Evolutionary conservation across 2,797 vertebrate genomes (phyloP), one percentile per base, ranked within the genome.

Genomic region (Peromyscus aztecus): DNA sequence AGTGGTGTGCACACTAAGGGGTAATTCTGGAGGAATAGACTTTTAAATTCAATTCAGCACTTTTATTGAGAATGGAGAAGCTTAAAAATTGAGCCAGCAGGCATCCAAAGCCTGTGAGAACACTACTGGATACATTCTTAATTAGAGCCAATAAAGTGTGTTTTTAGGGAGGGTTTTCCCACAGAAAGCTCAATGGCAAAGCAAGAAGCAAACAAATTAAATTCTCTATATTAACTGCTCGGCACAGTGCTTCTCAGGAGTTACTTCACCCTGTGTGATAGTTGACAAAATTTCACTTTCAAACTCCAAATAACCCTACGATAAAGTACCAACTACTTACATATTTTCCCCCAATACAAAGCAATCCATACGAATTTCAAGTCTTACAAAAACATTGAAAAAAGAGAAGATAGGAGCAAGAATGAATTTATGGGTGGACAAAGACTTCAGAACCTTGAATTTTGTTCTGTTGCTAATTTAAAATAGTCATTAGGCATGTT

Each of bases 51-150:
- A 97, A 93, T 97, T 97, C 95, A 97, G 89, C 97, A 98, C 94
- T 98, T 98, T 97, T 95, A 90, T 93, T 11, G 46, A 87, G 82
- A 98, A 94, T 96, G 67, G 91, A 97, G 52, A 96, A 67, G 94
- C 83, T 97, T 97, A 96, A 97, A 98, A 97, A 97, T 97, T 96
- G 97, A 97, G 67, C 49, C 91, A 91, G 93, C 95, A 97, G 95
- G 96, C 78, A 97, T 83, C 92, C 37, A 96, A 96, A 94, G 94
- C 96, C 96, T 97, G 76, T 92, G 97, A 97, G 97, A 97, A 97
- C 97, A 97, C 96, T 98, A 97, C 97, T 97, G 95, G 95, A 98
- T 97, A 94, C 94, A 97, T 97, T 96, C 97, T 98, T 97, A 98
- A 98, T 98, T 97, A 98, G 96, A 97, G 95, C 96, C 96, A 98